Evolutionary conservation across 2,888 invertebrate species (phyloP).

Genomic region (Dendrolimus houi): DNA sequence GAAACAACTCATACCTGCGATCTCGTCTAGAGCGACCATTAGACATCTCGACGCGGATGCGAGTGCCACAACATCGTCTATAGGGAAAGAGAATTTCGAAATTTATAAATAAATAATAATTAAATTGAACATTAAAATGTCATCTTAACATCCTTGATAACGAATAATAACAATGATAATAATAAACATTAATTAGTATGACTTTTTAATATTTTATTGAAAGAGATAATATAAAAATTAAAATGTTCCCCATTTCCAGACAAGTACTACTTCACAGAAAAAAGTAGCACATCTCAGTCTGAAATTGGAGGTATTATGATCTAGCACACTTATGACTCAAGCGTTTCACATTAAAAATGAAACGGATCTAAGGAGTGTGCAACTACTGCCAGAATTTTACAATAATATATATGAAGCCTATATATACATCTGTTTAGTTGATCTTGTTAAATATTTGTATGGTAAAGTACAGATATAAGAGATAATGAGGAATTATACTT

Average conservation of each 20-base stretch:
- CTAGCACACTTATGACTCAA: conserved; percentile 76
- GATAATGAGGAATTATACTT: too few relatives aligned
- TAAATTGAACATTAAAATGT: neutral
- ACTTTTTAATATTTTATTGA: too few relatives aligned
- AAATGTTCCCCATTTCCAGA: conserved; percentile 63
- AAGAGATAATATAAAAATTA: too few relatives aligned
- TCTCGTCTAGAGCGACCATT: conserved; percentile 88
- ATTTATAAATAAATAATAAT: neutral
- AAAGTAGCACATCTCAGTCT: conserved; percentile 46
- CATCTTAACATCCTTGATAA: too few relatives aligned
- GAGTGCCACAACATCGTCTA: conserved; percentile 91
- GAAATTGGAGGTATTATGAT: conserved; percentile 60
- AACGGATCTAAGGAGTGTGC: conserved; percentile 76
- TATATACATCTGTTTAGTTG: too few relatives aligned
- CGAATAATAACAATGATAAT: too few relatives aligned
- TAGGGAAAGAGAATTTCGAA: conserved; percentile 11
- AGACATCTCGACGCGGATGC: conserved; percentile 95
- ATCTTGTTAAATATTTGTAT: too few relatives aligned
- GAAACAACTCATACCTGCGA: conserved; percentile 56
- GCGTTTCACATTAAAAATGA: conserved; percentile 64
- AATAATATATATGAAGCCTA: too few relatives aligned
- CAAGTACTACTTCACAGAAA: conserved; percentile 31
- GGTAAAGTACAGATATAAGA: too few relatives aligned
- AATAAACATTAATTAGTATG: too few relatives aligned
- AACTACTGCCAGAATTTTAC: neutral